Evolutionary conservation across 1,140 invertebrate species (phyloP), one percentile per base, ranked within the genome.

Genomic region (Charaxes varanes): DNA sequence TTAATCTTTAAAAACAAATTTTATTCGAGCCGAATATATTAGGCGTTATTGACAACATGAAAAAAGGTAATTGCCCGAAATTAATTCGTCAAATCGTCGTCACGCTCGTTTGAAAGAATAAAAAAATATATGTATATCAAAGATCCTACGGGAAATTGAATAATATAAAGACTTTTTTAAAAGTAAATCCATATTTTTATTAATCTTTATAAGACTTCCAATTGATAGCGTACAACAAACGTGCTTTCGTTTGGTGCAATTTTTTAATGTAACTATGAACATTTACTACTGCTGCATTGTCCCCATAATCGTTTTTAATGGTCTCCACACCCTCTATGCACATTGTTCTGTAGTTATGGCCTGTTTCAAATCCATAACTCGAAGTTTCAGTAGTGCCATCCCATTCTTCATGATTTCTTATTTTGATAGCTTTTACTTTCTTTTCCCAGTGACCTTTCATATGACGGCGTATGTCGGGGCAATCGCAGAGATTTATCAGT

Each of bases 401-500:
- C 79, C 79, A 83, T 8, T 76, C 41, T 15, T 81, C 79, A 10
- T 72, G 62, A 3, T 55, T 67, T 14, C 66, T 49, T 8, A 81
- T 63, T 4, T 47, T 54, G 8, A 81, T 64, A 6, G 11, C 22
- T 6, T 55, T 57, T 0, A 78, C 35, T 3, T 58, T 55, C 2
- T 34, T 53, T 27, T 65, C 59, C 62, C 63, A 71, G 26, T 66
- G 41, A 2, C 5, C 10, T 37, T 64, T 72, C 45, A 81, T 48
- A 24, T 73, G 61, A 10, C 59, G 14, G 5, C 72, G 49, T 12
- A 81, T 61, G 32, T 81, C 77, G 0, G 79, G 73, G 35, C 64
- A 63, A 27, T 83, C 79, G 49, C 72, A 76, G 0, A 83, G 36
- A 28, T 81, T 83, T 4, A 81, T 76, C 24, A 83, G 28, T 0